These are phyloP conservation scores for Brachionus rubens DNA, from an alignment of 1,140 invertebrate species.

Conservation along the genomic window DNA sequence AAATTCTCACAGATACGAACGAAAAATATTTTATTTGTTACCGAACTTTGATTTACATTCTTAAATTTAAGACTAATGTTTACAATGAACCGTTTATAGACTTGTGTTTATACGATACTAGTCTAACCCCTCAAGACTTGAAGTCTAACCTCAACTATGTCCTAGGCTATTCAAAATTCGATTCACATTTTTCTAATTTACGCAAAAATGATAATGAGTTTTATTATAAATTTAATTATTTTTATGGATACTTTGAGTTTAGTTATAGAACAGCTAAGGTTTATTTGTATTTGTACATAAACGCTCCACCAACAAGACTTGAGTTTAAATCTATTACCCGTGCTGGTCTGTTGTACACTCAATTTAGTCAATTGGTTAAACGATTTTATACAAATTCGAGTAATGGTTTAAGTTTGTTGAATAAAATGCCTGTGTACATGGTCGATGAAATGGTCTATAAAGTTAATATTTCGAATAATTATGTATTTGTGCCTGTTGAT, in stretches of 20 bases:
- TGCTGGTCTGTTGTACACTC: background rate
- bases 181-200: background rate
- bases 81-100: background rate
- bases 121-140: background rate
- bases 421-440: constrained; percentile 6
- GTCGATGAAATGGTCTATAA: constrained; percentile 23
- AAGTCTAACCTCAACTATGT: background rate
- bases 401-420: background rate
- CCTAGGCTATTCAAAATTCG: background rate
- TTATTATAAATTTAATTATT: background rate
- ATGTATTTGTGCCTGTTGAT: background rate
- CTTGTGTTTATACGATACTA: background rate
- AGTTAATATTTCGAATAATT: background rate
- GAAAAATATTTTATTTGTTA: constrained; percentile 13
- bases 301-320: background rate
- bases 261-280: background rate
- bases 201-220: background rate
- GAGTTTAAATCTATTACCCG: constrained; percentile 14
- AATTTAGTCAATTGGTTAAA: background rate
- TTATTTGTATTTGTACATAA: constrained; percentile 3
- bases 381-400: background rate
- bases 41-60: background rate
- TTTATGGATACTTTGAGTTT: constrained; percentile 10
- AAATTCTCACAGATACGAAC: background rate
- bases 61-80: background rate